phyloP scores from a whole-genome alignment of 2,888 invertebrate species.

The Drosophila borealis region DNA sequence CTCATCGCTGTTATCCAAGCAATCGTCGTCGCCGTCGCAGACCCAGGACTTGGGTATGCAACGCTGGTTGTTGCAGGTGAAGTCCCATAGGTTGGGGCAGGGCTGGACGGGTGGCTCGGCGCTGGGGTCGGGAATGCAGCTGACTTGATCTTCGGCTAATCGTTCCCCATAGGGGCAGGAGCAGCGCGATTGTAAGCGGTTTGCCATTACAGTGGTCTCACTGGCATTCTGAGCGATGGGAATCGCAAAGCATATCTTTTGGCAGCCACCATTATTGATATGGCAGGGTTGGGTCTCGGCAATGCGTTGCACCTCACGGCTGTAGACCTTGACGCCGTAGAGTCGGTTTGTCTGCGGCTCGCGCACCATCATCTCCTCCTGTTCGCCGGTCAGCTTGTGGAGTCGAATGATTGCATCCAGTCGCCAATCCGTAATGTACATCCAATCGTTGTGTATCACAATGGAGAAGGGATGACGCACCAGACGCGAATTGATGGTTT shows the following conservation, averaged over 20 bases:
- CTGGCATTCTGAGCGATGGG: constrained; percentile 84
- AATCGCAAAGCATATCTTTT: constrained; percentile 97
- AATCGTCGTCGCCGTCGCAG: constrained; percentile 98
- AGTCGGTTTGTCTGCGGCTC: constrained; percentile 96
- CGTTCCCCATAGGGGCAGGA: constrained; percentile 97
- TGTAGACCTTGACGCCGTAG: constrained; percentile 96
- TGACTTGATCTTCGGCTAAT: constrained; percentile 89
- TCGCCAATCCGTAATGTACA: constrained; percentile 99
- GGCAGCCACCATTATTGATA: constrained; percentile 94
- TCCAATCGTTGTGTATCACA: constrained; percentile 94
- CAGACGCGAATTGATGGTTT: constrained; percentile 93
- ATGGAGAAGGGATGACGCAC: constrained; percentile 97
- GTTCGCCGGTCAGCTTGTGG: constrained; percentile 94
- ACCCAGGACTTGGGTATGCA: constrained; percentile 98
- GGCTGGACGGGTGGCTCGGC: constrained; percentile 94
- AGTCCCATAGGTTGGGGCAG: constrained; percentile 96
- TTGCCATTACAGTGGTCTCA: constrained; percentile 83
- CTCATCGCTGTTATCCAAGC: constrained; percentile 97
- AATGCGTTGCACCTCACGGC: constrained; percentile 90
- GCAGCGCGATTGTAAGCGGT: constrained; percentile 88
- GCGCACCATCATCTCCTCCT: constrained; percentile 93
- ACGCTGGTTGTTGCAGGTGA: constrained; percentile 96
- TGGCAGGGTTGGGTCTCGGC: constrained; percentile 92
- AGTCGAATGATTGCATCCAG: constrained; percentile 96
- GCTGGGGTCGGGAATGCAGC: constrained; percentile 92